Conservation (phyloP, 2,888 invertebrate genomes). For the Hirtodrosophila cameraria region DNA sequence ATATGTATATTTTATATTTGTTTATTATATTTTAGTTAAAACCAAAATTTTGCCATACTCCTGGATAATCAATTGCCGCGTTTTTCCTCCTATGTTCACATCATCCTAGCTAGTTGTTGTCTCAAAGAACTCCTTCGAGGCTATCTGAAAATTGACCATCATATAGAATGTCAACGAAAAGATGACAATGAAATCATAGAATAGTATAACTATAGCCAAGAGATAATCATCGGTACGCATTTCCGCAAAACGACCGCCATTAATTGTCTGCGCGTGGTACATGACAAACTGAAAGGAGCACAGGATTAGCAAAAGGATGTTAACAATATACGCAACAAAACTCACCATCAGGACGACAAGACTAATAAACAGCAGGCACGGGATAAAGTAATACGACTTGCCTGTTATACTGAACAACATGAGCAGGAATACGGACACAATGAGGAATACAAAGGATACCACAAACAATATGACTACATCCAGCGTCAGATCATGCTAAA, state of each 20-base stretch:
- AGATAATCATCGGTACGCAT: constrained; percentile 71
- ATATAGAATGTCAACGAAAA: constrained; percentile 60
- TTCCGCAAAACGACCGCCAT: constrained; percentile 77
- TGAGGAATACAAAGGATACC: constrained; percentile 68
- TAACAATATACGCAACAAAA: too few species aligned
- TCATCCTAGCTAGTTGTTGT: too few species aligned
- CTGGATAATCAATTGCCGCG: too few species aligned
- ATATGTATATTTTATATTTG: too few species aligned
- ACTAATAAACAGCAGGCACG: constrained; percentile 54
- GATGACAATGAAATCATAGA: constrained; percentile 68
- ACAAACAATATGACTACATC: constrained; percentile 78
- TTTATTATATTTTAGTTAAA: too few species aligned
- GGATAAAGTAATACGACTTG: constrained; percentile 34
- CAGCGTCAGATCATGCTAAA: constrained; percentile 72
- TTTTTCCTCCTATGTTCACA: too few species aligned
- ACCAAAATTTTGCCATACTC: too few species aligned
- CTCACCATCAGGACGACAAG: constrained; percentile 55
- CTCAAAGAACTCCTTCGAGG: too few species aligned
- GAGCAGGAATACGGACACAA: constrained; percentile 65
- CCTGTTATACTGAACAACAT: constrained; percentile 56
- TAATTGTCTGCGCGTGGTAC: constrained; percentile 80
- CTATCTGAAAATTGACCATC: constrained; percentile 34
- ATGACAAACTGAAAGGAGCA: constrained; percentile 72
- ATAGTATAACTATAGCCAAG: constrained; percentile 71
- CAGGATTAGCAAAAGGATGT: neutral